Base-by-base conservation (phyloP, 1,140 invertebrate genomes). In the Drosophila hydei region DNA sequence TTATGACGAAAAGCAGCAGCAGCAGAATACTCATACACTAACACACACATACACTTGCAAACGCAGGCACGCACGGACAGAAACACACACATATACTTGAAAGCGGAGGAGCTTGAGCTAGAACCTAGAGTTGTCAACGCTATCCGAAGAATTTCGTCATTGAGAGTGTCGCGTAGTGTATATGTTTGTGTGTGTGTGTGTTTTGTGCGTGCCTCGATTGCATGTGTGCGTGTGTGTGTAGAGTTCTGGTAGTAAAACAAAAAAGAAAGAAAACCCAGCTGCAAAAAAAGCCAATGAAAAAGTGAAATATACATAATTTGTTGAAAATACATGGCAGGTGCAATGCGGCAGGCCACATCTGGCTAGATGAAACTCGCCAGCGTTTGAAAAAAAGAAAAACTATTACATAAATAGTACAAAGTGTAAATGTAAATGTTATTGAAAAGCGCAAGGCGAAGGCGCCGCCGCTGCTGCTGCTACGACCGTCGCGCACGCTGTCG, bases 361-460 rank as follows among this genome's bases (percentile, higher is more conserved):
- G 36, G 40, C 19, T 63, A 55, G 18, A 55, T 55, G 19, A 71
- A 65, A 52, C 21, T 59, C 62, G 70, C 65, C 65, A 71, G 45
- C 64, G 62, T 72, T 61, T 87, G 81, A 87, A 87, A 45, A 45
- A 45, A 43, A 1, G 14, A 40, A 40, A 80, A 87, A 81, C 81
- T 85, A 85, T 85, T 85, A 85, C 81, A 85, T 85, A 85, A 85
- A 85, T 85, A 77, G 81, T 87, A 79, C 81, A 87, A 87, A 81
- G 78, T 87, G 81, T 85, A 85, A 73, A 61, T 61, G 64, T 73
- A 69, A 85, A 85, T 85, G 80, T 85, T 85, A 87, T 85, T 85
- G 81, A 85, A 85, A 76, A 79, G 73, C 79, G 68, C 72, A 77
- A 77, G 55, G 64, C 74, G 45, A 80, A 73, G 75, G 63, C 77